These are phyloP conservation scores for Iphiclides podalirius DNA, from an alignment of 2,888 invertebrate species.

Conservation along the genomic window DNA sequence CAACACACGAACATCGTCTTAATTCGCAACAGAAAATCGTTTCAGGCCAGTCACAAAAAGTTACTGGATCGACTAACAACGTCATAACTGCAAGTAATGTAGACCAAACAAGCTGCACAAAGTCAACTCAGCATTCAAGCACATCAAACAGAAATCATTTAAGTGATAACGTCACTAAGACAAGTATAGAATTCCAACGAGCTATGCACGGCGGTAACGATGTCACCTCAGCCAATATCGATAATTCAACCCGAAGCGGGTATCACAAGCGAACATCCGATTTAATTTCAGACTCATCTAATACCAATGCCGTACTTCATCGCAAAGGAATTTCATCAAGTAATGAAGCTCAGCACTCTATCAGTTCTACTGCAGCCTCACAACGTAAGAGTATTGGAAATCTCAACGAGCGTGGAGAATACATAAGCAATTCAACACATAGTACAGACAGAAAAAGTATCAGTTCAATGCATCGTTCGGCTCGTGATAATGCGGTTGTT, in stretches of 20 bases:
- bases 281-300: slow-evolving; percentile 86
- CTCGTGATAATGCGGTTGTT: slow-evolving; percentile 73
- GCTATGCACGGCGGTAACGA: slow-evolving; percentile 67
- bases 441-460: slow-evolving; percentile 87
- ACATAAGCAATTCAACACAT: slow-evolving; percentile 82
- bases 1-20: slow-evolving; percentile 6
- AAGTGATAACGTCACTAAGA: slow-evolving; percentile 71
- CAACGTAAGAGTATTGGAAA: slow-evolving; percentile 90
- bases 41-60: slow-evolving; percentile 22
- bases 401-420: slow-evolving; percentile 86
- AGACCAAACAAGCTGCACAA: slow-evolving; percentile 44
- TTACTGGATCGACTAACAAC: slow-evolving; percentile 29
- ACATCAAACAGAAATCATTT: slow-evolving; percentile 61
- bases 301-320: slow-evolving; percentile 88
- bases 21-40: slow-evolving; percentile 31
- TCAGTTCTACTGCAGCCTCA: slow-evolving; percentile 86
- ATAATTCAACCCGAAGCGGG: slow-evolving; percentile 56
- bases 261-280: slow-evolving; percentile 88
- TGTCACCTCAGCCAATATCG: slow-evolving; percentile 37
- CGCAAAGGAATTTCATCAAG: slow-evolving; percentile 85
- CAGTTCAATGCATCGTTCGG: slow-evolving; percentile 88
- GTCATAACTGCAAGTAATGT: slow-evolving; percentile 40
- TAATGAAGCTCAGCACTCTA: slow-evolving; percentile 86
- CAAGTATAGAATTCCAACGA: slow-evolving; percentile 76
- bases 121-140: slow-evolving; percentile 51